Evolutionary conservation across 2,888 invertebrate genomes (phyloP), one percentile per base, ranked within the genome.

Genomic region (Myathropa florea): DNA sequence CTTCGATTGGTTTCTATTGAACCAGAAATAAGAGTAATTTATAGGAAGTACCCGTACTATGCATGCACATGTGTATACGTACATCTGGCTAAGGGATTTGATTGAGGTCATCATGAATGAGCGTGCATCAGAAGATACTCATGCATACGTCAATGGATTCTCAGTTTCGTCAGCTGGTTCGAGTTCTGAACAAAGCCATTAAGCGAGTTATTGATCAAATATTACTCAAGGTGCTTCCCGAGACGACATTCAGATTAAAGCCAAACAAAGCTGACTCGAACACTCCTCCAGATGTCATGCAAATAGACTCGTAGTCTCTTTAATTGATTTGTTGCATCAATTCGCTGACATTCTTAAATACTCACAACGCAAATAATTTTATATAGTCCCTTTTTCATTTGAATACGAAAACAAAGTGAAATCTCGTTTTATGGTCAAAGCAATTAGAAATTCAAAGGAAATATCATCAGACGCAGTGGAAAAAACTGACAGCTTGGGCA

Each of bases 1-100:
- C 83, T 86, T 86, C 86, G 86, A 86, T 86, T 86, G 83, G 86
- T 83, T 75, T 86, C 86, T 86, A 86, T 86, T 86, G 86, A 86
- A 86, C 86, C 83, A 86, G 78, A 86, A 86, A 83, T 79, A 70
- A 71, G 78, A 57, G 71, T 71, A 63, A 81, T 76, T 85, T 85
- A 63, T 73, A 70, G 70, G 78, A 73, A 72, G 67, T 57, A 67
- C 28, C 4, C n/a, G n/a, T n/a, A n/a, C 18, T 46, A 4, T 18
- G 18, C 7, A 18, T 18, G 55, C 30, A 28, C 39, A 24, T 65
- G 64, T 36, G 53, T 71, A 60, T 46, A 30, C 39, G 28, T 76
- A 60, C 80, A 85, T 85, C 84, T 85, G 81, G 81, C 14, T 24
- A 76, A 55, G 65, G 64, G 59, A 18, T 70, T 55, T 53, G 77